Evolutionary conservation across 2,888 invertebrate species (phyloP), one percentile per base, ranked within the genome.

Genomic region (Drosophila greeni): DNA sequence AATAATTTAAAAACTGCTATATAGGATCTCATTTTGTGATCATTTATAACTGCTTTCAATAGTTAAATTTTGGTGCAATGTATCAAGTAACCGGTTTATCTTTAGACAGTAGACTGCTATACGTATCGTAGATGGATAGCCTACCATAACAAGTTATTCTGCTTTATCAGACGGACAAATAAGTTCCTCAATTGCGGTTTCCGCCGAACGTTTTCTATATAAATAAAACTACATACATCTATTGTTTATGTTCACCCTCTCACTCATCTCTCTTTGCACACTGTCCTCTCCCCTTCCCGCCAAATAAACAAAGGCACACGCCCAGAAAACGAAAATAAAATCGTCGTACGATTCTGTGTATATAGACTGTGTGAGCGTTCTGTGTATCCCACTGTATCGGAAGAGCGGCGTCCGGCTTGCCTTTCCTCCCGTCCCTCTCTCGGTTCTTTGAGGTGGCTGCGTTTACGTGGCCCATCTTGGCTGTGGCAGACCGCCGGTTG

Each of bases 341-440:
- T 24, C 36, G 74, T 77, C 74, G 76, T 67, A 70, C 76, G 77
- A 78, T 74, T 72, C 56, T 76, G 48, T 47, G 70, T 61, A 65
- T 72, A 66, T 80, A 78, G 20, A 45, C 45, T 14, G 29, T 47
- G 34, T 23, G 14, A 20, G 58, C 20, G 20, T 33, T 59, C 26
- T 56, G 29, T 16, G 59, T 42, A 26, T 40, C 37, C 66, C 73
- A 64, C 65, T 60, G 53, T 52, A 36, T 37, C 20, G 24, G 18
- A 48, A 33, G 33, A 34, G 14, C 39, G 31, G 16, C 51, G 20
- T 61, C 54, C 39, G 37, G 11, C 26, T 66, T 23, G 33, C 42
- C 26, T 12, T 31, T 31, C 31, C 31, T 43, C 6, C 45, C 36
- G 20, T 48, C 3, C 20, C 11, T 8, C 18, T 11, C 9, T 26